Base-by-base conservation (phyloP, 1,140 invertebrate species). In the Diorhabda sublineata region DNA sequence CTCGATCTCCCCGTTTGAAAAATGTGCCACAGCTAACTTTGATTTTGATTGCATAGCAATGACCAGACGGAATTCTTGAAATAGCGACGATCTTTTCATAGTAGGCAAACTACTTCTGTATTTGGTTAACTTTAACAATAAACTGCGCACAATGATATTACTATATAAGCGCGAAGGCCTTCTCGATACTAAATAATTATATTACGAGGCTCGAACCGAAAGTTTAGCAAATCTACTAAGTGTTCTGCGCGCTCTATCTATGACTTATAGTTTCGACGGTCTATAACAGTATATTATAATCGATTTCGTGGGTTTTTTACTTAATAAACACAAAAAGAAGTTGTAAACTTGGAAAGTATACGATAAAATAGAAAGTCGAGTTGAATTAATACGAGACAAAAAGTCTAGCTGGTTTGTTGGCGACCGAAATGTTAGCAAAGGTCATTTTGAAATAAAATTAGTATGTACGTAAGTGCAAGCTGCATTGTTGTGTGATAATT, bases 81-180 rank as follows among this genome's bases (percentile, higher is more conserved):
- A 74, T 74, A 66, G 66, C 64, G 61, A n/a, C 62, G 45, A 57
- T 61, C 73, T 56, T 62, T 63, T 64, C 70, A 69, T 70, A 74
- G 68, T 70, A 70, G 69, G 73, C 73, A 71, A 70, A 70, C 73
- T 70, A 74, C 70, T 72, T 71, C 73, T 74, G 68, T 74, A 74
- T 74, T 74, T 74, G 73, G 73, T 56, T 41, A 71, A 71, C 63
- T 71, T 69, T 60, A 69, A 74, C 73, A 70, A 71, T 68, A 74
- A 74, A 71, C 61, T 64, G 68, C 69, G 68, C 69, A 65, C 63
- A 71, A 69, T 65, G 58, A 45, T 56, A 64, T 68, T 68, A 45
- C 69, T 71, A 71, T 71, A 71, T 71, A 71, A 69, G 65, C 65
- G 26, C 67, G 67, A 69, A 63, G 70, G 65, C 47, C 64, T 65